A percentile compares a stretch with the other conserved stretches of the same genome.
These are phyloP conservation scores for human (Homo sapiens) DNA, from an alignment of 2,113 vertebrate genomes.

Conservation along the genomic window GRCh38 chr1:217995001-217995500, in stretches of 20 bases:
- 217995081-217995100: constrained; percentile 76
- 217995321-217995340: background rate
- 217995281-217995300: background rate
- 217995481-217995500: background rate
- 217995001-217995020: constrained; percentile 77
- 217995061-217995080: constrained; percentile 40
- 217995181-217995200: constrained; percentile 64
- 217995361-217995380: background rate
- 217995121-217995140: constrained; percentile 51
- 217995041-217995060: background rate
- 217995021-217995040: constrained; percentile 76
- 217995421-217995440: background rate
- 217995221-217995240: background rate
- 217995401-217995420: background rate
- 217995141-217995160: constrained; percentile 68
- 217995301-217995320: background rate
- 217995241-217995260: background rate
- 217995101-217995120: constrained; percentile 77
- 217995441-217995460: background rate
- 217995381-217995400: background rate
- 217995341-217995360: background rate
- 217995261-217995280: background rate
- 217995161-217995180: constrained; percentile 51
- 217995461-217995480: background rate
- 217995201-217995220: background rate